Evolutionary conservation across 1,140 invertebrate genomes (phyloP), one percentile per base, ranked within the genome.

Genomic region (Bactericera cockerelli): DNA sequence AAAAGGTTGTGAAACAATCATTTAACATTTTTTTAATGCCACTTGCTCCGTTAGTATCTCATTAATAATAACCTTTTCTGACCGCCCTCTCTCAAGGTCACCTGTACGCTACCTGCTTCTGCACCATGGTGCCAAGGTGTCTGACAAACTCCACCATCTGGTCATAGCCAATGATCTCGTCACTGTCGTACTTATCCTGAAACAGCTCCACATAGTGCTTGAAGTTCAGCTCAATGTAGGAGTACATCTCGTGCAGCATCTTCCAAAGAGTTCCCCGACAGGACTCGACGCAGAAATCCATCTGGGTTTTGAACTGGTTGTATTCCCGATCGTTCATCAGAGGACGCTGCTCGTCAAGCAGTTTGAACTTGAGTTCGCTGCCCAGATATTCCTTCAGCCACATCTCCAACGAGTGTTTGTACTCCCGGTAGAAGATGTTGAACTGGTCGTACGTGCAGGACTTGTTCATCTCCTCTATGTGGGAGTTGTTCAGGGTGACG

Each of bases 331-430:
- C 22, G n/a, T 6, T 19, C 42, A 49, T 49, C n/a, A 49, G 4
- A 8, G 42, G n/a, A 10, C 22, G 6, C 22, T 49, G 42, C 22
- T 49, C n/a, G 3, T 4, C 22, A 8, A 49, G 22, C 3, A 49
- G 22, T 49, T 49, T 49, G 19, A 49, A 49, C 42, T 49, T 49
- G 42, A 49, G 42, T 49, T 49, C 42, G 19, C 19, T 49, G 6
- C 4, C 42, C 22, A 49, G 22, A n/a, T 49, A 49, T n/a, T 49
- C 42, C 22, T 49, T 49, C n/a, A 49, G n/a, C 42, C 42, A 49
- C 4, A 4, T 19, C 22, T 49, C 42, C 42, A 49, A n/a, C 3
- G 42, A 16, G 3, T 4, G 3, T n/a, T 49, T 49, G 42, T 49
- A 49, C 22, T 4, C 22, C 8, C 19, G 6, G 42, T 49, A 49